Conservation (phyloP, 1,140 invertebrate genomes). For the Chironomus tepperi region DNA sequence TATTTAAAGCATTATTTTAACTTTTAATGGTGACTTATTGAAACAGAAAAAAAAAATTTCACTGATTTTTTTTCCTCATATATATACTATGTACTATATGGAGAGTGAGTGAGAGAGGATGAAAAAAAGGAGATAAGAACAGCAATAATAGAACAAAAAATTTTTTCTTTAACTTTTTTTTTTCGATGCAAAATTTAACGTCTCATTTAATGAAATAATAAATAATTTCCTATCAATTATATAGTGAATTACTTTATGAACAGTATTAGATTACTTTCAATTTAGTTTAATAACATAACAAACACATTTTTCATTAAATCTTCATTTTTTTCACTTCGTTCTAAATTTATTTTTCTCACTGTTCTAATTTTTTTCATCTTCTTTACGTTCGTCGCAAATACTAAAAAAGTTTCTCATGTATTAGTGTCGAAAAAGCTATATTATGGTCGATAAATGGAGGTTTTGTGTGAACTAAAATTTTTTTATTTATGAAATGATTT, state of each 20-base stretch:
- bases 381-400: background rate
- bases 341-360: constrained; percentile 11
- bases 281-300: constrained; percentile 2
- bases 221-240: constrained; percentile 1
- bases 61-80: background rate
- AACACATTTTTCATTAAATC: constrained; percentile 5
- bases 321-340: constrained; percentile 9
- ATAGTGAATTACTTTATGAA: background rate
- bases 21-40: constrained; percentile 20
- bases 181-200: background rate
- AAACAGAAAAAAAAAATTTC: background rate
- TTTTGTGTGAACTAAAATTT: too few species aligned
- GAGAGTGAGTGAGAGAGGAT: background rate
- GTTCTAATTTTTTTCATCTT: constrained; percentile 9
- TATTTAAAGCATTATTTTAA: background rate
- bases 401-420: background rate
- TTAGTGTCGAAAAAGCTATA: constrained; percentile 1
- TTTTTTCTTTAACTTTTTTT: constrained; percentile 8
- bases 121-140: background rate
- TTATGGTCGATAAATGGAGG: too few species aligned
- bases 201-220: background rate
- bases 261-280: constrained; percentile 12
- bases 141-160: constrained; percentile 17
- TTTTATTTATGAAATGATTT: too few species aligned
- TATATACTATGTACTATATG: background rate